phyloP scores from a whole-genome alignment of 2,888 invertebrate species.

The Choristoneura rosaceana region DNA sequence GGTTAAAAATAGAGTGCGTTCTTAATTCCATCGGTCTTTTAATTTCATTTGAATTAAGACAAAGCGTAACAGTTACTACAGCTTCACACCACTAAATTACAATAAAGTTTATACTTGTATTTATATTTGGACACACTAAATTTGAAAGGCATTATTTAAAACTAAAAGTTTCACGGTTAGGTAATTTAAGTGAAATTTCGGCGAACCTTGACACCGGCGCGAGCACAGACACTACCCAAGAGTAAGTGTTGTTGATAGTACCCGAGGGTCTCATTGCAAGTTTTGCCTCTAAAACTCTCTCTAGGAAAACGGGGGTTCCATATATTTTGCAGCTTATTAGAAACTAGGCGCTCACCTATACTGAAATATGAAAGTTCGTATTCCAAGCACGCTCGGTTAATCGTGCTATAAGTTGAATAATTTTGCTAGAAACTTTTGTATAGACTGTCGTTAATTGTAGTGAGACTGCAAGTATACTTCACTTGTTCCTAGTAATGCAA shows the following conservation, averaged over 20 bases:
- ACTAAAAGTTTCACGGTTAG: constrained; percentile 60
- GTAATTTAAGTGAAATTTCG: constrained; percentile 62
- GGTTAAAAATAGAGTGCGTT: no score
- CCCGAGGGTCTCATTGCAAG: constrained; percentile 69
- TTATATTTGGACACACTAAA: neutral
- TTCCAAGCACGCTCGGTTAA: constrained; percentile 66
- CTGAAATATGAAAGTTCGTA: constrained; percentile 69
- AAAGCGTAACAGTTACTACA: no score
- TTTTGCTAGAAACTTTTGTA: no score
- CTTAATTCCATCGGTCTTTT: no score
- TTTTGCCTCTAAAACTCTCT: constrained; percentile 62
- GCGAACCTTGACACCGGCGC: constrained; percentile 63
- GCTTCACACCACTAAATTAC: neutral
- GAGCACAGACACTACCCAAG: constrained; percentile 64
- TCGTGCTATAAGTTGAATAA: constrained; percentile 75
- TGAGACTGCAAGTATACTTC: no score
- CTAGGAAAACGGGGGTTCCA: constrained; percentile 61
- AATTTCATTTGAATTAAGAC: no score
- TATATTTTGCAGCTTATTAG: constrained; percentile 71
- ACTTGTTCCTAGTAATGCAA: neutral
- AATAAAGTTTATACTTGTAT: neutral
- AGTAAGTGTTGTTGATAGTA: constrained; percentile 71
- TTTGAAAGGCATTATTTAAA: constrained; percentile 45
- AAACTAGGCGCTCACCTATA: constrained; percentile 68
- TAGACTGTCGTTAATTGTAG: no score